phyloP scores from a whole-genome alignment of 92 coral and sea anemone species.

The Zoanthus sociatus region DNA sequence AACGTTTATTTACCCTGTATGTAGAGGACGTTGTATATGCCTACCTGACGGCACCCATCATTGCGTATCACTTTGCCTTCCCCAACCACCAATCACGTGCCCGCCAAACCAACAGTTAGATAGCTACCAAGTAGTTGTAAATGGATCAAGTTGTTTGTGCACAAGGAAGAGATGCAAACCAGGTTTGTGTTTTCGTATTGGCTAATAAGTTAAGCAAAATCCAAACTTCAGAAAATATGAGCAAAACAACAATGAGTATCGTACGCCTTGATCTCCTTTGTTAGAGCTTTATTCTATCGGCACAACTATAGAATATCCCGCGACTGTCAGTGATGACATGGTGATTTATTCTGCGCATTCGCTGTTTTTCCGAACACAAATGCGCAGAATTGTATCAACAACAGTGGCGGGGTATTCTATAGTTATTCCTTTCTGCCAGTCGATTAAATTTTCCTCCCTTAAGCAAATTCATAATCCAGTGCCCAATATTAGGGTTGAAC shows the following conservation, averaged over 20 bases:
- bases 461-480: too few species aligned
- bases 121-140: neutral
- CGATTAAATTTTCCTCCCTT: too few species aligned
- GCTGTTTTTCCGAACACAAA: too few species aligned
- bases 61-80: slow-evolving; percentile 3
- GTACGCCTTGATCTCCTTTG: neutral
- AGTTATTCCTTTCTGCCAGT: too few species aligned
- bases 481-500: too few species aligned
- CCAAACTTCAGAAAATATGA: neutral
- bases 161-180: slow-evolving; percentile 16
- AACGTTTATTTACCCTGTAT: slow-evolving; percentile 4
- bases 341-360: too few species aligned
- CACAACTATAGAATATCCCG: too few species aligned
- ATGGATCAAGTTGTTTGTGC: slow-evolving; percentile 5
- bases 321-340: too few species aligned
- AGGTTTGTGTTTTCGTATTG: neutral
- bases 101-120: neutral
- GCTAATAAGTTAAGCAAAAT: neutral
- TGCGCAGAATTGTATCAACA: too few species aligned
- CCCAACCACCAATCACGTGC: neutral
- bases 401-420: too few species aligned
- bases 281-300: too few species aligned
- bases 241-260: neutral
- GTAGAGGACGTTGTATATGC: slow-evolving; percentile 31
- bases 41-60: slow-evolving; percentile 4